Evolutionary conservation across 2,113 vertebrate genomes (phyloP), one percentile per base, ranked within the genome.

Genomic region (Gorsachius goisagi): DNA sequence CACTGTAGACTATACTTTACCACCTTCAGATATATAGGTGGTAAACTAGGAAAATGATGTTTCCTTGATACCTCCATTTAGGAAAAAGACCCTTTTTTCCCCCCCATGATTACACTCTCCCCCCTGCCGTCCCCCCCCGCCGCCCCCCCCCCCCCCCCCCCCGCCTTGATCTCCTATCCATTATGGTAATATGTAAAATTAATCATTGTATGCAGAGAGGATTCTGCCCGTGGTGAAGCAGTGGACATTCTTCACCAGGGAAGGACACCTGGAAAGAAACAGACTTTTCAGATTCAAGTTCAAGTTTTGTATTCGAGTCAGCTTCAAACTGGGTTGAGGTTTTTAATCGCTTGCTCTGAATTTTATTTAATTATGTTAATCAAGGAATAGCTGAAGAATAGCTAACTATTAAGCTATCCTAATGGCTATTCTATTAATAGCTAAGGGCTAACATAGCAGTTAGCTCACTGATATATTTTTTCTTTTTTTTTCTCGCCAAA

Each of bases 341-440:
- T 94, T 82, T 95, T 64, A 71, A 91, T 81, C 0, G 1, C 52
- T 95, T 1, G 1, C 41, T 86, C 56, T 59, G 86, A 89, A 56
- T 89, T 90, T 95, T 84, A 72, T 93, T 90, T 89, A 87, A 91
- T 91, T 92, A 82, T 87, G 62, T 78, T 94, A 95, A 95, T 87
- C 69, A 81, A 87, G 60, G 37, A 92, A 60, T 49, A 89, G 56
- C 52, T 92, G 68, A 75, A 85, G 60, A 81, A 82, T 60, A 89
- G 68, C 39, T 90, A 62, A 81, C 63, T 60, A 44, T 84, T 78
- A 85, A 91, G 33, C 33, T 64, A 5, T 89, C 50, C 69, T 92
- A 78, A 90, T 92, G 64, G 56, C 37, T 55, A 27, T 59, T 71
- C 47, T 95, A 33, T 95, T 84, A 89, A 83, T 81, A 81, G n/a